A percentile compares a stretch with the other conserved stretches of the same genome.
Conservation (phyloP, 2,113 vertebrate genomes). For the Xiphias gladius region DNA sequence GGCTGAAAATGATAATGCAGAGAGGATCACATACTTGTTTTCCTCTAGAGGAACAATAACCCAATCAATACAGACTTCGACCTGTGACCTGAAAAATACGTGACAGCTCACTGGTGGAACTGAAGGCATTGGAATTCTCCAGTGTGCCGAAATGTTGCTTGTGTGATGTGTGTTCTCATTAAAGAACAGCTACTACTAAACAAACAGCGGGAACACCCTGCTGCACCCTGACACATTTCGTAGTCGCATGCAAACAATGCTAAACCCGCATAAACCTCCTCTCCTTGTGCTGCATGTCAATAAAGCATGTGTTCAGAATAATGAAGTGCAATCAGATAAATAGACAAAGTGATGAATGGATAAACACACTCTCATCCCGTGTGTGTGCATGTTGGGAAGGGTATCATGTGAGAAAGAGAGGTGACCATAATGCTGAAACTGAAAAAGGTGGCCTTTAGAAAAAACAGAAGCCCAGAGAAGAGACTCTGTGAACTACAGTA, state of each 20-base stretch:
- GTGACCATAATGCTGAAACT: not conserved
- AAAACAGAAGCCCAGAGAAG: not conserved
- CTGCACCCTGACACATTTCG: slow-evolving; percentile 17
- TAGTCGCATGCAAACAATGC: slow-evolving; percentile 19
- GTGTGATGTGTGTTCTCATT: slow-evolving; percentile 30
- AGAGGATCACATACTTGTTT: slow-evolving; percentile 12
- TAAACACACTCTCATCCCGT: slow-evolving; percentile 17
- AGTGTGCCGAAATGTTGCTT: slow-evolving; percentile 7
- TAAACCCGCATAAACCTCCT: slow-evolving; percentile 33
- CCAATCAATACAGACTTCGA: slow-evolving; percentile 42
- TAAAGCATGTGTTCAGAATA: slow-evolving; percentile 44
- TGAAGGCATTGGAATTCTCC: slow-evolving; percentile 13
- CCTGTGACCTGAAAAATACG: slow-evolving; percentile 23
- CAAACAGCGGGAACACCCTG: not conserved
- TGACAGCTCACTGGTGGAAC: slow-evolving; percentile 22
- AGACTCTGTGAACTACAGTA: not conserved
- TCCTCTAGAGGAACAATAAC: slow-evolving; percentile 29
- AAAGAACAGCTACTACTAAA: slow-evolving; percentile 23
- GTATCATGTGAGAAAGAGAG: not conserved
- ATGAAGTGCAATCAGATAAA: slow-evolving; percentile 43
- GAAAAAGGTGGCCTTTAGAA: not conserved
- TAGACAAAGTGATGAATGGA: slow-evolving; percentile 38
- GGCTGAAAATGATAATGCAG: slow-evolving; percentile 39
- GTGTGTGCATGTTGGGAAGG: not conserved
- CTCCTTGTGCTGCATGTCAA: slow-evolving; percentile 37